These are phyloP conservation scores for Mastomys natalensis DNA, from an alignment of 2,113 vertebrate species.

Conservation along the genomic window DNA sequence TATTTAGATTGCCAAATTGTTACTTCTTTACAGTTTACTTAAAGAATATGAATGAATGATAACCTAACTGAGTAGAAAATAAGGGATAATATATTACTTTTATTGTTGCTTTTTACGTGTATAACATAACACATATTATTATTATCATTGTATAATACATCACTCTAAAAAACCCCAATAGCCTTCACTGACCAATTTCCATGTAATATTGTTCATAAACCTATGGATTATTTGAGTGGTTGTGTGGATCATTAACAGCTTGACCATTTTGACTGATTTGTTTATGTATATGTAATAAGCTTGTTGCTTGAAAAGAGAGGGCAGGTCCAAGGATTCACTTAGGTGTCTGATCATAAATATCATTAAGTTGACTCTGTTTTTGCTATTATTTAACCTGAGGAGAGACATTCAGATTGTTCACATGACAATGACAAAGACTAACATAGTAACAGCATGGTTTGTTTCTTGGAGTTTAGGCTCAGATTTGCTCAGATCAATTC, in stretches of 20 bases:
- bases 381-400: not conserved
- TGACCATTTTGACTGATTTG: not conserved
- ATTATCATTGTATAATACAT: not conserved
- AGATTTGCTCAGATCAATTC: not conserved
- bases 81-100: not conserved
- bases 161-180: not conserved
- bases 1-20: not conserved
- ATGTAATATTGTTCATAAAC: not conserved
- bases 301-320: not conserved
- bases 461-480: not conserved
- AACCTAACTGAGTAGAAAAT: not conserved
- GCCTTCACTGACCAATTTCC: not conserved
- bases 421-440: not conserved
- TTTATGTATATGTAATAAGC: not conserved
- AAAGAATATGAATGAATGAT: not conserved
- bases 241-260: not conserved
- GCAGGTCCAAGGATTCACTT: accelerated
- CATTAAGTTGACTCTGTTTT: not conserved
- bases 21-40: not conserved
- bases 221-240: not conserved
- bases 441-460: not conserved
- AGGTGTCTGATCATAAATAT: not conserved
- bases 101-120: not conserved
- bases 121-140: not conserved
- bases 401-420: not conserved